phyloP scores from a whole-genome alignment of 2,888 invertebrate species.

The Macrophya annulata region DNA sequence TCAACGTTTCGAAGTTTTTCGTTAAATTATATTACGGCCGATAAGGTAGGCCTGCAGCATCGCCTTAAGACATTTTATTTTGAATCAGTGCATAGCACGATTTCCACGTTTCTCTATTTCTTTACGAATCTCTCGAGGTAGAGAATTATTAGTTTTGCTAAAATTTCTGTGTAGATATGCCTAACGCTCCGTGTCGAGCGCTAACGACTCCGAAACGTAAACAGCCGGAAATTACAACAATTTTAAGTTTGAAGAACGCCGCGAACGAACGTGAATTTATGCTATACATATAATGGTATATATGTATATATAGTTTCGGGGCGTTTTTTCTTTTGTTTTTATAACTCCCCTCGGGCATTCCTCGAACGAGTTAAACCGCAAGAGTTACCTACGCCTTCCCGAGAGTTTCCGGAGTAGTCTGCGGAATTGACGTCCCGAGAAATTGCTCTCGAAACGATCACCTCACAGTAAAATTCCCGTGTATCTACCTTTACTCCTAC shows the following conservation, averaged over 20 bases:
- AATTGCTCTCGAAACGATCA: conserved; percentile 23
- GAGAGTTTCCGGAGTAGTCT: neutral
- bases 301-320: neutral
- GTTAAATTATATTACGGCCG: too few relatives aligned
- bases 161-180: neutral
- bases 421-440: conserved; percentile 20
- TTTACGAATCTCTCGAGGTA: neutral
- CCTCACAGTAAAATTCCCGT: conserved; percentile 8
- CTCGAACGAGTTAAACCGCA: conserved; percentile 23
- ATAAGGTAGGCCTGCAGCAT: too few relatives aligned
- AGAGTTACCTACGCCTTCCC: conserved; percentile 10
- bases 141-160: neutral
- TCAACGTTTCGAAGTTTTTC: too few relatives aligned
- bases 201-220: conserved; percentile 38
- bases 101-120: neutral
- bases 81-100: neutral
- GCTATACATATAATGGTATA: neutral
- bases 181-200: conserved; percentile 32
- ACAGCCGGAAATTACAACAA: conserved; percentile 30
- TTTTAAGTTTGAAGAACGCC: conserved; percentile 19
- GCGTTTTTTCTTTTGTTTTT: neutral
- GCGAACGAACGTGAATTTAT: neutral
- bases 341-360: conserved; percentile 16
- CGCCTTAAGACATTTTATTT: neutral
- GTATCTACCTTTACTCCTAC: neutral